Base-by-base conservation (phyloP, 2,797 vertebrate species). In the Spheniscus humboldti region DNA sequence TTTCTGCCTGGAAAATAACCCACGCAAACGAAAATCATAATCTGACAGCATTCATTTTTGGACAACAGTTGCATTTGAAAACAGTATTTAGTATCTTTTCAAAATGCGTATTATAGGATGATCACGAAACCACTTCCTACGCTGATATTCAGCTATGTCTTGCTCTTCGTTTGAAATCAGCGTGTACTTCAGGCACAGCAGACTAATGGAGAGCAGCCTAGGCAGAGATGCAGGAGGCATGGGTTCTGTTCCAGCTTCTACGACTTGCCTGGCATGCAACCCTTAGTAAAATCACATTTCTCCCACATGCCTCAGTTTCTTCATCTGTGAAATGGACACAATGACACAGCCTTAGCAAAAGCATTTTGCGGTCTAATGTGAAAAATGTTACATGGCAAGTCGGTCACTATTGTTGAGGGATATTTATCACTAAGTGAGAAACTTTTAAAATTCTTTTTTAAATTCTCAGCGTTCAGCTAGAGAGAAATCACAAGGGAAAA, bases 1-100 rank as follows among this genome's bases (percentile, higher is more conserved):
- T 98, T 98, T 99, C 99, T 76, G 99, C 99, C 99, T 99, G 97
- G 45, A 97, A 94, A 72, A 96, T 68, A 91, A 95, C 83, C 88
- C 71, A 95, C 37, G 22, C 85, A 90, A 94, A 92, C 7, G 56
- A 96, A 95, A 96, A 96, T 91, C 67, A 84, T 39, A 76, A 95
- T 93, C 91, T 96, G 95, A 96, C 83, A 92, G 78, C 73, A 92
- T 67, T 94, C 74, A 56, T 68, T 84, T 95, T 90, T 94, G 94
- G 94, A 91, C 81, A 94, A 80, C 64, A 82, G 88, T 86, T 94
- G 73, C 86, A 71, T 52, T 73, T 84, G 73, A 92, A 92, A 92
- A 92, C 55, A 86, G 48, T 18, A 78, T 60, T 89, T 83, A 91
- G 25, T 68, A 71, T 60, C 30, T 86, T 69, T 93, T 68, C 8